Percentiles rank a stretch among this genome's conserved stretches.
These are phyloP conservation scores for Elaphurus davidianus DNA, from an alignment of 2,113 vertebrate genomes.

Conservation along the genomic window DNA sequence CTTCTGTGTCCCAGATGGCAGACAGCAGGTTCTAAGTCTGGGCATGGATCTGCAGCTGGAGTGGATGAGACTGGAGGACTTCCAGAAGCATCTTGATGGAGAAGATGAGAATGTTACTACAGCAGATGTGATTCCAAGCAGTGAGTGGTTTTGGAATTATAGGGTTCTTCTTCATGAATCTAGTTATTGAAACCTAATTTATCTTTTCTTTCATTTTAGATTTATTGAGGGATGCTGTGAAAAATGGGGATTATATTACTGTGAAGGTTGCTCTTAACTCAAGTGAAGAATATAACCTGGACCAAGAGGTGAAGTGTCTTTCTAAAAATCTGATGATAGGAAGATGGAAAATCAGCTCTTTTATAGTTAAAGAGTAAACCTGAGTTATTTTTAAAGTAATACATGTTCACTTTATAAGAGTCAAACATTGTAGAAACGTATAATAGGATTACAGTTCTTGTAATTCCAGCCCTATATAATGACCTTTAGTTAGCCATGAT, in stretches of 20 bases:
- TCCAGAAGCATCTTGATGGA: constrained; percentile 96
- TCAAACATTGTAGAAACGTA: neutral
- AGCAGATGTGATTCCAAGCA: constrained; percentile 84
- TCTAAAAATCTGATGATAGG: neutral
- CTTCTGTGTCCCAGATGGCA: constrained; percentile 71
- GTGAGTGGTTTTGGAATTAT: constrained; percentile 83
- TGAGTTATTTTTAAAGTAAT: neutral
- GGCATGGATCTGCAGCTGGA: constrained; percentile 96
- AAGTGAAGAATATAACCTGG: constrained; percentile 94
- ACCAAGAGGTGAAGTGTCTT: constrained; percentile 90
- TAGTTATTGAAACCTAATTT: neutral
- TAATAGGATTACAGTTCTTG: neutral
- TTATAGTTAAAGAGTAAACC: neutral
- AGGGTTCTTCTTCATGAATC: neutral
- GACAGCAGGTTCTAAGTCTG: constrained; percentile 86
- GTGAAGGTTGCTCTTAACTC: constrained; percentile 96
- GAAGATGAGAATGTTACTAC: constrained; percentile 88
- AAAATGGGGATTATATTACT: constrained; percentile 94
- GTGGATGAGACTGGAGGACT: constrained; percentile 96
- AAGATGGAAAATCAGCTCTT: neutral
- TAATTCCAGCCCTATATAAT: neutral
- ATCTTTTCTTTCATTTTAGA: constrained; percentile 79
- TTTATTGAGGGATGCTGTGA: constrained; percentile 94
- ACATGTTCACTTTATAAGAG: neutral
- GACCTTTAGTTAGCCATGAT: neutral